Percentiles rank a stretch among this genome's conserved stretches.
These are phyloP conservation scores for Tangara arthus DNA, from an alignment of 2,797 vertebrate genomes.

Conservation along the genomic window DNA sequence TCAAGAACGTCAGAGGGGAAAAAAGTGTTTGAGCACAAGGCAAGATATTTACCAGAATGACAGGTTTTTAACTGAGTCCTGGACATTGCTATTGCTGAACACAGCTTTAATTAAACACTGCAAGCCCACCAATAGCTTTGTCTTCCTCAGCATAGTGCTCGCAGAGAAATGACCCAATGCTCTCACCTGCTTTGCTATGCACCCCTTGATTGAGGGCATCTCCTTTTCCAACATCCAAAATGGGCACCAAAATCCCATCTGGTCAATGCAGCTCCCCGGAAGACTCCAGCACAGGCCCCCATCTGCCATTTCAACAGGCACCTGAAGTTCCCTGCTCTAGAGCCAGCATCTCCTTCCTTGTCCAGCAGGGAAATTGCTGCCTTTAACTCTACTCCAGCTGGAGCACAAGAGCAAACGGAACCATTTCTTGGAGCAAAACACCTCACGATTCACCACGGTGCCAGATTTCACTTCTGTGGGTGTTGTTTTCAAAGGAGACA, in stretches of 20 bases:
- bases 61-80: neutral
- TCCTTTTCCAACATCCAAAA: neutral
- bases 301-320: neutral
- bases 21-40: neutral
- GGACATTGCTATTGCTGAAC: neutral
- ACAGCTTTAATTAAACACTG: neutral
- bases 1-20: neutral
- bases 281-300: neutral
- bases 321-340: neutral
- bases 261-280: neutral
- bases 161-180: neutral
- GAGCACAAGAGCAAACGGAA: neutral
- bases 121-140: neutral
- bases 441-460: neutral
- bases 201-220: accelerated
- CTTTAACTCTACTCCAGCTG: neutral
- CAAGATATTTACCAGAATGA: neutral
- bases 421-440: neutral
- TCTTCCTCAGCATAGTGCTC: accelerated
- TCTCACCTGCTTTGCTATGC: neutral
- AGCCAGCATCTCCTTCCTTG: neutral
- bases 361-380: neutral
- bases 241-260: accelerated
- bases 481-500: neutral
- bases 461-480: neutral